Base-by-base conservation (phyloP, 2,113 vertebrate genomes). In the Pundamilia nyererei region DNA sequence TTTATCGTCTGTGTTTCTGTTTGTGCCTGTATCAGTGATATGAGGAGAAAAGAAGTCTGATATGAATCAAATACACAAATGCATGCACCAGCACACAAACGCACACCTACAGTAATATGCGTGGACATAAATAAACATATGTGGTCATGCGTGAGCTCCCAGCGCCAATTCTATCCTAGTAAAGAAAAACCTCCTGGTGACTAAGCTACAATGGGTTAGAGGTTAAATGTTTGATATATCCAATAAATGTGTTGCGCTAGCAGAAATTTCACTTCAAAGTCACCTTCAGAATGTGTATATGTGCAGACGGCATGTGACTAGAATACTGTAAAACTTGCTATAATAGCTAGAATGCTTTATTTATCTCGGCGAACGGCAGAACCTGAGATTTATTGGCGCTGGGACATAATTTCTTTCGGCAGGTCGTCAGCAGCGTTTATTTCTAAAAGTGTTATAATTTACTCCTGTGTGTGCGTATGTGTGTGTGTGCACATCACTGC, bases 381-480 rank as follows among this genome's bases (percentile, higher is more conserved):
- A 51, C 19, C 14, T 21, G 85, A 56, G 33, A 83, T 91, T 91
- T 89, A 92, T 89, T 77, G 79, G 70, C 4, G 42, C 79, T 9
- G n/a, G 38, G 75, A 86, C 81, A 88, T 86, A 53, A 93, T 91
- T 88, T 86, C 70, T 84, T 80, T 60, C 85, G 88, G 86, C 92
- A 90, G 80, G 80, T 87, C 53, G 26, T 86, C 90, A 21, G 88
- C 15, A 80, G 86, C 12, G 15, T 83, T 87, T 89, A 55, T 85
- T 90, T 83, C 81, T 60, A 70, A 84, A 89, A 35, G 80, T 75
- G 79, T 86, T 72, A 77, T 29, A 81, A 83, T 89, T 89, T 86
- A 87, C 79, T 42, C 35, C 53, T 58, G 19, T 40, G 49, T 55
- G 13, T 65, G 35, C 4, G 33, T 11, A 15, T 77, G 6, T 77